A percentile compares a stretch with the other conserved stretches of the same genome.
Conservation (phyloP, 37 sponge, comb jelly and placozoan genomes). For the Diacarnus erythraeanus region DNA sequence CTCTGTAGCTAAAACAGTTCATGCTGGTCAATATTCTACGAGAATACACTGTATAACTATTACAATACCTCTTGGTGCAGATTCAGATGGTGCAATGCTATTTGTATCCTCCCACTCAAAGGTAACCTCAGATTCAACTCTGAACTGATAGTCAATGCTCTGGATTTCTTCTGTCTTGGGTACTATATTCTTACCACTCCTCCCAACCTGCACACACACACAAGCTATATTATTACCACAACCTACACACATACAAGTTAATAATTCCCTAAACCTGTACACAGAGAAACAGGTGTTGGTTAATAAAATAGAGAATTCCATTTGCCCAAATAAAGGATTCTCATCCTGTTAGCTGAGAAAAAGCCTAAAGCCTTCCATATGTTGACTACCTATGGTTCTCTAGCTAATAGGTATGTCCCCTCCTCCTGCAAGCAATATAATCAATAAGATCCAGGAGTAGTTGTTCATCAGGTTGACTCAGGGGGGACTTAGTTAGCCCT, state of each 20-base stretch:
- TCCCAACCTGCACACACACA: neutral
- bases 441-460: no score
- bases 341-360: no score
- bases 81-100: neutral
- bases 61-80: neutral
- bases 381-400: no score
- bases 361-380: no score
- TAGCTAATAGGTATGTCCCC: no score
- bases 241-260: neutral
- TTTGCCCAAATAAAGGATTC: no score
- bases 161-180: constrained; percentile 33
- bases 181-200: constrained; percentile 11
- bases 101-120: constrained; percentile 1
- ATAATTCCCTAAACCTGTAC: neutral
- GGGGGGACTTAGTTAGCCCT: no score
- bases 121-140: constrained; percentile 7
- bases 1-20: no score
- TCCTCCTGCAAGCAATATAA: no score
- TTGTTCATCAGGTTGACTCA: no score
- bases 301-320: no score
- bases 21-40: neutral
- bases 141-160: constrained; percentile 16
- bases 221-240: neutral
- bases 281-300: no score
- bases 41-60: neutral